Conservation (phyloP, 1,140 invertebrate species). For the Watersipora subatra region DNA sequence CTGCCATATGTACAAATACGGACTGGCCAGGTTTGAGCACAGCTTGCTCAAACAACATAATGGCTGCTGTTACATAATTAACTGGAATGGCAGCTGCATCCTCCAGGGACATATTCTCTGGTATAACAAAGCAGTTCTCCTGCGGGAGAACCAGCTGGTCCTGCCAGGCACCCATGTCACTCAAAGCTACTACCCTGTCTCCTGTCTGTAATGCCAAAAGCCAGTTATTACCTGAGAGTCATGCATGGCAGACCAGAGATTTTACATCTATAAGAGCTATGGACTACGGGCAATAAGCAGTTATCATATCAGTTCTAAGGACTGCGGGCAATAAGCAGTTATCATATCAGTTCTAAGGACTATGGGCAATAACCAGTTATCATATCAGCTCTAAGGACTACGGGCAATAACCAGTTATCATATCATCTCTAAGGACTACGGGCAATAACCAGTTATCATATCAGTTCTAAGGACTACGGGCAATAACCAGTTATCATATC, state of each 20-base stretch:
- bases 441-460: too few species aligned
- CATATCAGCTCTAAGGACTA: too few species aligned
- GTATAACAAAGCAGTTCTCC: conserved; percentile 63
- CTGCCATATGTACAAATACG: conserved; percentile 53
- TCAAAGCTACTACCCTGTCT: conserved; percentile 67
- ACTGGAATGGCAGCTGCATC: conserved; percentile 70
- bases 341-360: too few species aligned
- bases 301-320: not conserved
- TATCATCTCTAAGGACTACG: too few species aligned
- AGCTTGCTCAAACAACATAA: conserved; percentile 69
- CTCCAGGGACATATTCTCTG: conserved; percentile 57
- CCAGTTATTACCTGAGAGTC: conserved; percentile 10
- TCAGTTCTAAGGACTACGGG: too few species aligned
- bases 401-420: too few species aligned
- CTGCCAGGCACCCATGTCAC: conserved; percentile 70
- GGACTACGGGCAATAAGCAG: too few species aligned
- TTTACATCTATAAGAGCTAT: not conserved
- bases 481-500: too few species aligned
- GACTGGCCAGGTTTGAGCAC: conserved; percentile 62
- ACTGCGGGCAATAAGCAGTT: too few species aligned
- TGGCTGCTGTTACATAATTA: conserved; percentile 72
- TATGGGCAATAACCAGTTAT: too few species aligned
- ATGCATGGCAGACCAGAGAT: not conserved
- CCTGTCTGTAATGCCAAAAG: too few species aligned
- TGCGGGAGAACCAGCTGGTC: conserved; percentile 64